Evolutionary conservation across 2,113 vertebrate genomes (phyloP), one percentile per base, ranked within the genome.

Genomic region (Phalacrocorax carbo): DNA sequence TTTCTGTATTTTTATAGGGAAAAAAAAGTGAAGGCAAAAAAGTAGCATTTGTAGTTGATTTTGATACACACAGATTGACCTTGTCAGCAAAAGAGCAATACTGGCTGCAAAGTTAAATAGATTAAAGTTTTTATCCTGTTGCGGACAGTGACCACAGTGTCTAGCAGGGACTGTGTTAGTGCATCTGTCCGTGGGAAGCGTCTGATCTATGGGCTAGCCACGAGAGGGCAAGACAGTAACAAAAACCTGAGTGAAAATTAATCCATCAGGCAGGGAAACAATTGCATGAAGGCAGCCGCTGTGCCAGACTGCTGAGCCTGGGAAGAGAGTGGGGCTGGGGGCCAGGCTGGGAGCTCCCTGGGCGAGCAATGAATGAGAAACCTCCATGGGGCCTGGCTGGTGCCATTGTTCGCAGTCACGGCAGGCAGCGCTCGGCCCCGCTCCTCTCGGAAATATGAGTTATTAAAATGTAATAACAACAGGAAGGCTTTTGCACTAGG

Each of bases 61-160:
- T 68, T 2, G 19, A 21, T 3, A 13, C 29, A 23, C 10, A 6
- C 8, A 9, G 64, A 60, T 64, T 4, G 9, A 48, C 16, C 38
- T 81, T 30, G 2, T 3, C 0, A 2, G 48, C 30, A 38, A 54
- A 83, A 54, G 34, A 82, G 32, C n/a, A 27, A 4, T 4, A 15
- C 1, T 38, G 75, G n/a, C 36, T 36, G 44, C 7, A 6, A 40
- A 87, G 18, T 44, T 26, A 8, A 51, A 22, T 0, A 22, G 42
- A n/a, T 75, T 15, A 54, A 77, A 86, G 21, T 42, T 38, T 38
- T 64, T 11, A 7, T 23, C 10, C 40, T 2, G 10, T 0, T 42
- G 54, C 0, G 15, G 70, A 16, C 10, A 14, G 62, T 5, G 51
- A 23, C 19, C 3, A 0, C 9, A 20, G 2, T 1, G 1, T 12